Evolutionary conservation across 1,140 invertebrate genomes (phyloP), one percentile per base, ranked within the genome.

Genomic region (Leptestheria dahalacensis): DNA sequence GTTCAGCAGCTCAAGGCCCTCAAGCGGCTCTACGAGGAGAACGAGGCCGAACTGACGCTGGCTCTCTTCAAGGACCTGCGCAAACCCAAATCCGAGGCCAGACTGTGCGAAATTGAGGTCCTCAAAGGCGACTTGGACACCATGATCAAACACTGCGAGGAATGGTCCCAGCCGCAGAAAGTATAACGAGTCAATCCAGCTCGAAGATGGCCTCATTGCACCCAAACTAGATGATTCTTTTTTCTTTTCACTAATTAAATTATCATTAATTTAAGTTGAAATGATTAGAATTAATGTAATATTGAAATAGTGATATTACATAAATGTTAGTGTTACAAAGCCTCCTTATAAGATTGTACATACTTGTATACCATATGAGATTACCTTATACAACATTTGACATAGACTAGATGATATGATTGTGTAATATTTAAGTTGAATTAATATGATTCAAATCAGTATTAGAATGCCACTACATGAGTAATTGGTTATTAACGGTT

Each of bases 41-140:
- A 92, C 70, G 74, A 73, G 49, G 73, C 79, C 15, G 79, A 79
- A 26, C 82, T 96, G 66, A 67, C 82, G 18, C 76, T 79, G 46
- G 91, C 86, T 0, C 70, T 97, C 12, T 75, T 79, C 26, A 76
- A 82, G 55, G 94, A 97, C 73, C 77, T 97, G 63, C 73, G 80
- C 61, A 88, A 90, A 29, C 64, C 64, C 20, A 59, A 61, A 28
- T 62, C 66, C 29, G 66, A 66, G 62, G 60, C 61, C n/a, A 64
- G 66, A 10, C 58, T 65, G 25, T 56, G 67, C 25, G 65, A 66
- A 56, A 10, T 66, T 20, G 64, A 64, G 23, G 25, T 65, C 20
- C 29, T 66, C 23, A 66, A 64, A 29, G 59, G 61, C 33, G 64
- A 66, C 53, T 28, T 57, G 10, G 23, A 57, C 20, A 51, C 53